Conservation (phyloP, 2,797 vertebrate species). For the Tauraco hartlaubi region DNA sequence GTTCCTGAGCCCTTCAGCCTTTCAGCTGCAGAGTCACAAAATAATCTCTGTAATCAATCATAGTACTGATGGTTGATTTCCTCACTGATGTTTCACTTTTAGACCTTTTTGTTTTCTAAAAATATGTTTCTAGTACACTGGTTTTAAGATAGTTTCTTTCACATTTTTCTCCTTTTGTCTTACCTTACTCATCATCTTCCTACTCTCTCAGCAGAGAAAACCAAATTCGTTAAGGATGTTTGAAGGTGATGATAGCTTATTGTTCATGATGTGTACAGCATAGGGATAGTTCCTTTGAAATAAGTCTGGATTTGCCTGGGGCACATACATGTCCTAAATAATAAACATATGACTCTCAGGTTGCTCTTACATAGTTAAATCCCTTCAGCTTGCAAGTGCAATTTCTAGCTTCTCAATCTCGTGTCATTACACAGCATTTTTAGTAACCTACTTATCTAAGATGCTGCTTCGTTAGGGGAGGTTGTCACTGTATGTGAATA, state of each 20-base stretch:
- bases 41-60: not conserved
- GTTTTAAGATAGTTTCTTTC: not conserved
- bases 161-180: not conserved
- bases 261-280: not conserved
- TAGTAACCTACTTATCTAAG: conserved; percentile 43
- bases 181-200: not conserved
- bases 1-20: not conserved
- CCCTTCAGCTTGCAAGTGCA: not conserved
- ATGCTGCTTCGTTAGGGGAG: not conserved
- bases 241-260: not conserved
- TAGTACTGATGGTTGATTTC: not conserved
- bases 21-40: not conserved
- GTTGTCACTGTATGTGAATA: not conserved
- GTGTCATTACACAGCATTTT: not conserved
- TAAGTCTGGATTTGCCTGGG: not conserved
- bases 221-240: not conserved
- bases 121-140: not conserved
- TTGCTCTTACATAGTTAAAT: conserved; percentile 4
- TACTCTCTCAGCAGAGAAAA: not conserved
- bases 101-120: not conserved
- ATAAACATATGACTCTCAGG: conserved; percentile 27
- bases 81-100: not conserved
- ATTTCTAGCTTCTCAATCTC: conserved; percentile 8
- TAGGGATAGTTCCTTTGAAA: not conserved
- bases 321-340: conserved; percentile 1